Evolutionary conservation across 2,113 vertebrate species (phyloP).

Genomic region (Mobula birostris): DNA sequence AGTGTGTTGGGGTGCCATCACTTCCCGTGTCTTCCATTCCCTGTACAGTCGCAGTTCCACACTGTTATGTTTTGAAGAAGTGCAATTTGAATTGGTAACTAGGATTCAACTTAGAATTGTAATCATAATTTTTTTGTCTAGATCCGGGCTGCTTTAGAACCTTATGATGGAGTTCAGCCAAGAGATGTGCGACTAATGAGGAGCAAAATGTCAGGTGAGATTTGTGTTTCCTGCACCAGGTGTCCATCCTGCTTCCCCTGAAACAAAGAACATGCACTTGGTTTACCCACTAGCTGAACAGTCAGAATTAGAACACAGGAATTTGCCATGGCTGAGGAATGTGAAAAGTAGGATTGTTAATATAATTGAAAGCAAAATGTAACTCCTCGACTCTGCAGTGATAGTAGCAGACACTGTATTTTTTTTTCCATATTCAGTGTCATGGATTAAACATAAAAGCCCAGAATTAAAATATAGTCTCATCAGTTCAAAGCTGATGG

Average conservation of each 20-base stretch:
- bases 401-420: neutral
- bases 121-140: slow-evolving; percentile 44
- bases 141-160: slow-evolving; percentile 86
- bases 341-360: slow-evolving; percentile 44
- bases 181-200: slow-evolving; percentile 96
- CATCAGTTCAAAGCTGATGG: neutral
- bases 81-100: neutral
- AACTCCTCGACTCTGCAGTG: neutral
- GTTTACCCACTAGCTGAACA: slow-evolving; percentile 50
- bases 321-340: slow-evolving; percentile 89
- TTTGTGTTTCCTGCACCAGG: slow-evolving; percentile 52
- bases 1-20: neutral
- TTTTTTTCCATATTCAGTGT: neutral
- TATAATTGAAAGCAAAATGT: neutral
- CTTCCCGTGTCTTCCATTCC: neutral
- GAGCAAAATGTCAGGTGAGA: slow-evolving; percentile 93
- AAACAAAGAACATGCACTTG: slow-evolving; percentile 57
- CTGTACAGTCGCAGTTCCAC: neutral
- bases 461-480: neutral
- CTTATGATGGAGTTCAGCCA: slow-evolving; percentile 92
- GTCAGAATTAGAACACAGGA: slow-evolving; percentile 57
- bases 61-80: neutral
- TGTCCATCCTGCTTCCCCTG: slow-evolving; percentile 54
- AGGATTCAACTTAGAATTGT: neutral
- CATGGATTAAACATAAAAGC: neutral